These are phyloP conservation scores for Pan troglodytes DNA, from an alignment of 2,113 vertebrate species.

Conservation along the genomic window NHGRI_mPanTro3-v2.1_pri NC_072398.2:139042001-139042500, in stretches of 20 bases:
- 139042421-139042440: not conserved
- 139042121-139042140: not conserved
- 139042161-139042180: not conserved
- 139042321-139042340: not conserved
- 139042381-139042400: not conserved
- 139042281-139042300: not conserved
- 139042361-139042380: not conserved
- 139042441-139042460: not conserved
- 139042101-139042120: not conserved
- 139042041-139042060: too few species aligned
- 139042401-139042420: slow-evolving; percentile 7
- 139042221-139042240: not conserved
- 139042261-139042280: not conserved
- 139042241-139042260: not conserved
- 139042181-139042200: not conserved
- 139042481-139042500: not conserved
- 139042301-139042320: not conserved
- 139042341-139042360: not conserved
- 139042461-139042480: slow-evolving; percentile 17
- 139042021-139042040: too few species aligned
- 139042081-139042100: too few species aligned
- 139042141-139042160: not conserved
- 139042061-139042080: too few species aligned
- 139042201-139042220: not conserved
- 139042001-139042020: too few species aligned